phyloP scores from a whole-genome alignment of 2,888 invertebrate genomes.

The Drosophila siamana region DNA sequence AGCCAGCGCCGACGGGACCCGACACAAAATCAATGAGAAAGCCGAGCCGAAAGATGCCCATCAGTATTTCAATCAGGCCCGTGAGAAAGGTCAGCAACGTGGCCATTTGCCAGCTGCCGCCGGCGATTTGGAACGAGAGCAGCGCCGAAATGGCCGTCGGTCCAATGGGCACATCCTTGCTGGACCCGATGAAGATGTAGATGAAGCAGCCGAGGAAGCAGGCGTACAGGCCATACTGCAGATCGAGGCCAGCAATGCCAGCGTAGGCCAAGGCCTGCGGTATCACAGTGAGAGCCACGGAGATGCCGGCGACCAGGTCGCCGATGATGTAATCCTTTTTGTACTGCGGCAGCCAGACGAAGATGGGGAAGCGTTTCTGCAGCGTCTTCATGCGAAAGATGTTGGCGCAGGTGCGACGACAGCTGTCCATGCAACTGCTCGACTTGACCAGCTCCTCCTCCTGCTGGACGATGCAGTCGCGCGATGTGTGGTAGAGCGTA shows the following conservation, averaged over 20 bases:
- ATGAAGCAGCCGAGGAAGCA: slow-evolving; percentile 96
- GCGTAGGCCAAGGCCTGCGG: slow-evolving; percentile 95
- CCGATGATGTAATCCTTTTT: slow-evolving; percentile 90
- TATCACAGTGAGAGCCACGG: slow-evolving; percentile 89
- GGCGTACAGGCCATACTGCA: slow-evolving; percentile 96
- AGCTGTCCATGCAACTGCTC: slow-evolving; percentile 53
- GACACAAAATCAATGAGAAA: slow-evolving; percentile 96
- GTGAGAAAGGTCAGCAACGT: slow-evolving; percentile 91
- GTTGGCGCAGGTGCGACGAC: slow-evolving; percentile 83
- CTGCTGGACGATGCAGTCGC: slow-evolving; percentile 86
- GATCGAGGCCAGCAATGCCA: slow-evolving; percentile 91
- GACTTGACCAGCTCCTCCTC: slow-evolving; percentile 79
- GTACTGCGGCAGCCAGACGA: slow-evolving; percentile 93
- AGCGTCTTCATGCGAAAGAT: slow-evolving; percentile 90
- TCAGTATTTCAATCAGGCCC: slow-evolving; percentile 91
- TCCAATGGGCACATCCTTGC: slow-evolving; percentile 96
- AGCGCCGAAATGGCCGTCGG: slow-evolving; percentile 97
- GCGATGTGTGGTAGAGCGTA: slow-evolving; percentile 82
- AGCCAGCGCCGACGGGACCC: slow-evolving; percentile 95
- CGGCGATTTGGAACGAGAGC: slow-evolving; percentile 92
- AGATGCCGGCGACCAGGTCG: slow-evolving; percentile 95
- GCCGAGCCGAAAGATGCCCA: slow-evolving; percentile 93
- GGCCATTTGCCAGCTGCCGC: slow-evolving; percentile 88
- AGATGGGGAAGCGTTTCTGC: slow-evolving; percentile 90
- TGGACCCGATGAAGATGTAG: slow-evolving; percentile 95